Conservation (phyloP, 2,113 vertebrate genomes). For the Microtus montanus region DNA sequence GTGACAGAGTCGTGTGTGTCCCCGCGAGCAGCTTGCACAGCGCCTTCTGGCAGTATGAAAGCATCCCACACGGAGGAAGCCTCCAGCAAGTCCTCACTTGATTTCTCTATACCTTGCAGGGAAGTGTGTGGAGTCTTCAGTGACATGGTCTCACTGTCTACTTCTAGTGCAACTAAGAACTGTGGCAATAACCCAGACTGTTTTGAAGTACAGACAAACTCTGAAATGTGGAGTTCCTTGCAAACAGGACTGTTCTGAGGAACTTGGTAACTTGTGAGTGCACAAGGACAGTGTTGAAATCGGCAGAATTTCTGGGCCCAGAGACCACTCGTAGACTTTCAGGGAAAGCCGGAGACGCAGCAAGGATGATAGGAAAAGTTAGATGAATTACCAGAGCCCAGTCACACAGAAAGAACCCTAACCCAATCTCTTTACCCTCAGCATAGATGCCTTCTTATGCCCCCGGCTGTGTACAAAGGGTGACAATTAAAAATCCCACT, state of each 20-base stretch:
- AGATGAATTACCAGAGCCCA: background rate
- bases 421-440: background rate
- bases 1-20: background rate
- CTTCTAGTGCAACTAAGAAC: background rate
- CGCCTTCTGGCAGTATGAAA: background rate
- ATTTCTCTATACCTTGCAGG: background rate
- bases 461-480: no score
- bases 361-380: no score
- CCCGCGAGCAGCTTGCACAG: no score
- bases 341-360: background rate
- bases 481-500: background rate
- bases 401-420: background rate
- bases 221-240: background rate
- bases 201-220: background rate
- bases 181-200: background rate
- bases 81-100: background rate
- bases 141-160: no score
- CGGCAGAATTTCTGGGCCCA: background rate
- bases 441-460: background rate
- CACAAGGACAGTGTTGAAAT: background rate
- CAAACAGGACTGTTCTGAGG: constrained; percentile 33
- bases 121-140: background rate
- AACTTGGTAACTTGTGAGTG: background rate
- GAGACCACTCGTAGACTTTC: background rate
- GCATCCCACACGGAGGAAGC: no score